Evolutionary conservation across 1,140 invertebrate genomes (phyloP), one percentile per base, ranked within the genome.

Genomic region (Drosophila saltans): DNA sequence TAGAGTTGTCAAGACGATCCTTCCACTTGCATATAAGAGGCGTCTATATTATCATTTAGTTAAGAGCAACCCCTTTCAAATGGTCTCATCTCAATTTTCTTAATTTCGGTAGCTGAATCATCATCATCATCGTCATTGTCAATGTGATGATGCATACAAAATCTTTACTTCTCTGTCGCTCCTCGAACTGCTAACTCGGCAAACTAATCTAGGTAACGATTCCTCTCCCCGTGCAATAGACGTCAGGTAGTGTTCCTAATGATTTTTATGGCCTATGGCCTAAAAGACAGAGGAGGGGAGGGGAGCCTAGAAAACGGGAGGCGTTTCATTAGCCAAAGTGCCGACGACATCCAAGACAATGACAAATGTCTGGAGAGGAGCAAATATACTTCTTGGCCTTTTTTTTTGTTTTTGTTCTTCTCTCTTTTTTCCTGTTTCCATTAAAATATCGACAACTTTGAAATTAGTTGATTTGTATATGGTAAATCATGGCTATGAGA

Each of bases 401-500:
- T 56, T 61, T 61, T 60, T 58, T 2, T 26, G 43, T 41, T 26
- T 4, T 55, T 43, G 28, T 3, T 26, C 55, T 16, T 39, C 6
- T 3, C 6, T 36, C 28, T 43, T 39, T 56, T 26, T 55, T 65
- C 33, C 58, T 41, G 71, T 62, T 78, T 85, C 78, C 78, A 88
- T 88, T 82, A 79, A 74, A 88, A 74, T 80, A 88, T 80, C 69
- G 83, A 74, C 72, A 80, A 80, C 69, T 82, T 86, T 63, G 72
- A 82, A 86, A 88, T 88, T 88, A 82, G 80, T 86, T 82, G 83
- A 86, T 88, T 88, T 82, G 79, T 81, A 70, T 85, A 78, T 72
- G 72, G 45, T 40, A 72, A 72, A 66, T 52, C 41, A 52, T 43
- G 26, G 33, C 21, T 36, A 39, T 30, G 11, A 3, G 26, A 5